Conservation (phyloP, 2,888 invertebrate genomes). For the Dendrolimus houi region DNA sequence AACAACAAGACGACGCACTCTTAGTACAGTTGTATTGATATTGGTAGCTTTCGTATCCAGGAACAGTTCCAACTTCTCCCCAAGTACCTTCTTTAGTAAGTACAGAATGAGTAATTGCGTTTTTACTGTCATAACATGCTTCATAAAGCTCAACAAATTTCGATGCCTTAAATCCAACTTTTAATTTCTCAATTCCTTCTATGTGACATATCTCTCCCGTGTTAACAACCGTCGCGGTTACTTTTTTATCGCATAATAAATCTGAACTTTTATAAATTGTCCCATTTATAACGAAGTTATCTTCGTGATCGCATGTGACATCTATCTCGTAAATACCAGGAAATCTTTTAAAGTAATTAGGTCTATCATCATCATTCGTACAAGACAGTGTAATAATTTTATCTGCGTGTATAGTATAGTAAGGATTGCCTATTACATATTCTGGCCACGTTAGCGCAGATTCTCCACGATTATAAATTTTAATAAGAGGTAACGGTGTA, state of each 20-base stretch:
- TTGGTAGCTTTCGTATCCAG: no score
- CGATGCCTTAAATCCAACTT: constrained; percentile 7
- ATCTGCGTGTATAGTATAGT: not conserved
- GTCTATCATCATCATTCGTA: not conserved
- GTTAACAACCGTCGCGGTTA: constrained; percentile 1
- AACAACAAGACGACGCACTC: constrained; percentile 1
- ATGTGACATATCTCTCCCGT: constrained; percentile 7
- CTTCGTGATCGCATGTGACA: constrained; percentile 7
- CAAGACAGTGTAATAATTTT: constrained; percentile 3
- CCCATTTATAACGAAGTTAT: constrained; percentile 6
- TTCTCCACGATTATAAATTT: not conserved
- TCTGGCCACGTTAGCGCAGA: not conserved
- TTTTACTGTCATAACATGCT: constrained; percentile 7
- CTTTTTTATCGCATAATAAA: constrained; percentile 5
- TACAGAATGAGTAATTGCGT: constrained; percentile 5
- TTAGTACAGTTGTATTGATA: no score
- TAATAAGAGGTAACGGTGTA: not conserved
- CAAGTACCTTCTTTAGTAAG: not conserved
- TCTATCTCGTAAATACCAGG: constrained; percentile 3
- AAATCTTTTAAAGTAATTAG: constrained; percentile 1
- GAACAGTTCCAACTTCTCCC: not conserved
- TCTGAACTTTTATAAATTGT: constrained; percentile 7
- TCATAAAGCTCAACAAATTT: constrained; percentile 6
- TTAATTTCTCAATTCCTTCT: constrained; percentile 6
- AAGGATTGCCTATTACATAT: not conserved